These are phyloP conservation scores for Taurulus bubalis DNA, from an alignment of 2,113 vertebrate genomes.

Conservation along the genomic window DNA sequence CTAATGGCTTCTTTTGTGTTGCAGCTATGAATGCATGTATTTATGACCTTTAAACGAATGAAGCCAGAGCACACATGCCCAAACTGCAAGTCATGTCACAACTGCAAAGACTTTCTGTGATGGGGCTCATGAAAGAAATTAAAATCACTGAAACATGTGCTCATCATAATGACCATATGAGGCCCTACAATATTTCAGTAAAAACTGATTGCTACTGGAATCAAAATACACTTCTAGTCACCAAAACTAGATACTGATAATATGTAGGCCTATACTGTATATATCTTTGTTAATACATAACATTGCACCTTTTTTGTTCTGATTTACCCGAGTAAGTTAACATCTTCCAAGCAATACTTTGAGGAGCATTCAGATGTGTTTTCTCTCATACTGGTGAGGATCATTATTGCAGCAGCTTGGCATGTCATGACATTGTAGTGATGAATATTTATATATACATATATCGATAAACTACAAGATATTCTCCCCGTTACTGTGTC, in stretches of 20 bases:
- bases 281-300: slow-evolving; percentile 43
- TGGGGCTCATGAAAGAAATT: background rate
- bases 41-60: slow-evolving; percentile 56
- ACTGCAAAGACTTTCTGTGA: background rate
- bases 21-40: slow-evolving; percentile 67
- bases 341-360: slow-evolving; percentile 46
- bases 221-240: slow-evolving; percentile 1
- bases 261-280: slow-evolving; percentile 39
- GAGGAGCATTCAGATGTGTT: background rate
- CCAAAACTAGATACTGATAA: slow-evolving; percentile 21
- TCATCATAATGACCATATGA: background rate
- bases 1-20: slow-evolving; percentile 39
- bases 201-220: slow-evolving; percentile 19
- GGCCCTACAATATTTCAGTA: slow-evolving; percentile 5
- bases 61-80: slow-evolving; percentile 51
- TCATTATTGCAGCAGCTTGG: slow-evolving; percentile 28
- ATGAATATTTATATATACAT: slow-evolving; percentile 23
- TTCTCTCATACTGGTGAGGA: background rate
- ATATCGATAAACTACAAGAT: background rate
- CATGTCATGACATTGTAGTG: slow-evolving; percentile 30
- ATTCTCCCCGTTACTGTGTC: background rate
- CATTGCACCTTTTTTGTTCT: slow-evolving; percentile 42
- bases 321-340: slow-evolving; percentile 11
- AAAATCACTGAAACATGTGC: slow-evolving; percentile 4
- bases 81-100: slow-evolving; percentile 24